Evolutionary conservation across 92 coral and sea anemone genomes (phyloP), one percentile per base, ranked within the genome.

Genomic region (Zoanthus sociatus): DNA sequence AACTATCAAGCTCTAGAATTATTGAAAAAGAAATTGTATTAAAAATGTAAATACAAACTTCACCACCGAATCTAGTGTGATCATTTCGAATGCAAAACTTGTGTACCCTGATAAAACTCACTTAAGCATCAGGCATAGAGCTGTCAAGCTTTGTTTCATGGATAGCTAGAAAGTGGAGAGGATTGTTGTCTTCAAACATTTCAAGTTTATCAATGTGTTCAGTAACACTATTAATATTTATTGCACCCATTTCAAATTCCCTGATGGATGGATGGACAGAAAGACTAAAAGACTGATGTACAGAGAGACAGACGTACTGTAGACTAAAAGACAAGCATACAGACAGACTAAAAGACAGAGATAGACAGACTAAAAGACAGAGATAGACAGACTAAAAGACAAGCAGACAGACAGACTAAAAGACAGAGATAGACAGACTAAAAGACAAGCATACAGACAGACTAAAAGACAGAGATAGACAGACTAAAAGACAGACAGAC

Each of bases 91-190:
- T 48, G 71, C 78, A 72, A 31, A 26, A 26, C 26, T 26, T 26
- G 78, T 72, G 69, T 84, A 71, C 50, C 88, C 88, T n/a, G 87
- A 66, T 18, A 84, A 84, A 58, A 58, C 47, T 47, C 46, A 84
- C 78, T 21, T 20, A 32, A 48, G 76, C 45, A 44, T 16, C 70
- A 48, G 78, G 78, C 45, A 53, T 53, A 58, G 66, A 60, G 68
- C 71, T 26, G 73, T 87, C 90, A 31, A 87, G 86, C 58, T 79
- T 87, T 45, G 90, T 87, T 71, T 87, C 86, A 55, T 78, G 79
- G 7, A 87, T 75, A 7, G 78, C 86, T 71, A 87, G 67, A 54
- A 87, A 86, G 53, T 87, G 86, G 37, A 78, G 50, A 30, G 72
- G 69, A 46, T 66, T 67, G 46, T 78, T 81, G 26, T 53, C 46